phyloP scores from a whole-genome alignment of 2,797 vertebrate species.

The Argentina silus region DNA sequence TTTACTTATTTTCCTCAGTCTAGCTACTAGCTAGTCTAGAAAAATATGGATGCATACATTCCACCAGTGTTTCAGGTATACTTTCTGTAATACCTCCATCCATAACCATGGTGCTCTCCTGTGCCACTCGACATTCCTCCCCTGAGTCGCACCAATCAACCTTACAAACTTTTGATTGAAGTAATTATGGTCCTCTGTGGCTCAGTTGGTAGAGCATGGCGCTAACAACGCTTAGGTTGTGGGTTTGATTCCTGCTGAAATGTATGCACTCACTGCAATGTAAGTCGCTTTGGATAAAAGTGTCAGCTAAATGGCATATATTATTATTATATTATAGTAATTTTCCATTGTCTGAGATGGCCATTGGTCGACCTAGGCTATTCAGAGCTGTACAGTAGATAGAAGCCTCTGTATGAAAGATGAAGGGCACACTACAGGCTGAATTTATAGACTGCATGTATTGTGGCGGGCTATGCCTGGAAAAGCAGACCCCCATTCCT shows the following conservation, averaged over 20 bases:
- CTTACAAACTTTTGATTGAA: constrained; percentile 46
- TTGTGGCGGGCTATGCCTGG: constrained; percentile 4
- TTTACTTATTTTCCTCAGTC: neutral
- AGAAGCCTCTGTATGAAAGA: constrained; percentile 36
- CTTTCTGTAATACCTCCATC: neutral
- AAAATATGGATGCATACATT: constrained; percentile 15
- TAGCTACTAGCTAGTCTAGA: neutral
- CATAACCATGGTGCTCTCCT: neutral
- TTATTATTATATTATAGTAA: too few species aligned
- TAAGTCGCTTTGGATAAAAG: too few species aligned
- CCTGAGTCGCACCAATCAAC: constrained; percentile 29
- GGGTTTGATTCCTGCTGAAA: too few species aligned
- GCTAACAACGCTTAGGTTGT: too few species aligned
- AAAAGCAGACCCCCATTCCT: constrained; percentile 37
- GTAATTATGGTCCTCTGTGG: too few species aligned
- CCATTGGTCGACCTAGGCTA: constrained; percentile 36
- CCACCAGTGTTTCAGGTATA: neutral
- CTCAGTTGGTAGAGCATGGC: too few species aligned
- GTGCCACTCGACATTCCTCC: constrained; percentile 22
- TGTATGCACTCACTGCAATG: too few species aligned
- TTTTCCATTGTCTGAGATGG: constrained; percentile 31
- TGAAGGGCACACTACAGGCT: constrained; percentile 32
- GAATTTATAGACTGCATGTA: constrained; percentile 2
- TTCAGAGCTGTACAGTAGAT: constrained; percentile 22
- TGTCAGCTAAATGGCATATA: too few species aligned